Conservation (phyloP, 2,888 invertebrate species). For the Galerucella nymphaeae region DNA sequence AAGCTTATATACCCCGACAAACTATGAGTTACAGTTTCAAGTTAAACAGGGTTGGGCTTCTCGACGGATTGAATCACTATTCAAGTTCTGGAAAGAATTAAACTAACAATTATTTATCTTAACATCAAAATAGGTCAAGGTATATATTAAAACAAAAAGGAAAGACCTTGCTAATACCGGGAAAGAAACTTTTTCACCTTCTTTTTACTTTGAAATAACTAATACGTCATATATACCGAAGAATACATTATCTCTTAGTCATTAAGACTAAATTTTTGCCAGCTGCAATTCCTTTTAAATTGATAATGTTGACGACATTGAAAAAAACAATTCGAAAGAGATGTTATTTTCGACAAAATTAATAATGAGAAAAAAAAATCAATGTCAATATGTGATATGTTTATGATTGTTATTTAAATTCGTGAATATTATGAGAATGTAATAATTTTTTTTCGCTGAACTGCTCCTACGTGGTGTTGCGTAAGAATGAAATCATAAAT, state of each 20-base stretch:
- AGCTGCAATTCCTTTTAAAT: neutral
- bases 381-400: slow-evolving; percentile 3
- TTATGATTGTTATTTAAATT: neutral
- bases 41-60: no score
- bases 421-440: neutral
- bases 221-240: neutral
- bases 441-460: neutral
- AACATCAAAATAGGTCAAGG: neutral
- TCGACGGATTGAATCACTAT: no score
- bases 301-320: neutral
- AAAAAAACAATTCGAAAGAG: neutral
- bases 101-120: neutral
- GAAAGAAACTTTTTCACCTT: neutral
- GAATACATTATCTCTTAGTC: neutral
- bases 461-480: neutral
- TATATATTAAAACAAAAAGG: neutral
- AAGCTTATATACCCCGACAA: no score
- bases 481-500: neutral
- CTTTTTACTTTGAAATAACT: no score
- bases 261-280: neutral
- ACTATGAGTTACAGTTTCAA: no score
- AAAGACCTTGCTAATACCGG: neutral
- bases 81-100: no score
- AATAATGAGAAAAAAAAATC: neutral
- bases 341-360: neutral